Evolutionary conservation across 2,113 vertebrate genomes (phyloP), one percentile per base, ranked within the genome.

Genomic region (Acinonyx jubatus): DNA sequence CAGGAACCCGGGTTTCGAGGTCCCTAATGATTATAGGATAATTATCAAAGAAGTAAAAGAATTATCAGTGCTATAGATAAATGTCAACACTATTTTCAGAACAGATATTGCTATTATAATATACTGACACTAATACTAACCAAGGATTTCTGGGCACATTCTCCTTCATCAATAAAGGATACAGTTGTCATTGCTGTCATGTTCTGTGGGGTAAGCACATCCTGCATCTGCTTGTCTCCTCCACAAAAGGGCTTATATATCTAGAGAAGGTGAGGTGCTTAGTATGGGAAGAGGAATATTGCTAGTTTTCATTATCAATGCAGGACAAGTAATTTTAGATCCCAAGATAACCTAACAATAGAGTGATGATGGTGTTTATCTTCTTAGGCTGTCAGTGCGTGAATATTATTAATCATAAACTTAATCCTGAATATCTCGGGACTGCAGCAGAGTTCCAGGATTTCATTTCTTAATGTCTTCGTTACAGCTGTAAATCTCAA

Each of bases 401-500:
- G 92, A 83, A 69, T 41, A 25, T 50, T 76, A 80, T 57, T 88
- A 68, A 65, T 97, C 29, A 91, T 55, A 92, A 93, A 83, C 38
- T 83, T 95, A 92, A 96, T 92, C 52, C 9, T 27, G 19, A 48
- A 15, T 84, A 45, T 91, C 80, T 80, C 95, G 78, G 38, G 21
- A 55, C 48, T 91, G n/a, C 29, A 94, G 61, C 57, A 92, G 91
- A 86, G 27, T 84, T 93, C 82, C 41, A 74, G 76, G n/a, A 76
- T 92, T 66, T 97, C 48, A 94, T 69, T 82, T 90, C 48, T 83
- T 88, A 90, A 69, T 81, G 27, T 91, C 55, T 88, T 93, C 11
- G 2, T 87, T 96, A 94, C 41, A 84, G 68, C 55, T 92, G 14
- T 95, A 96, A 84, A 95, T 94, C 80, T 89, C 80, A 92, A 92